phyloP scores from a whole-genome alignment of 1,140 invertebrate genomes.

The Lordiphosa clarofinis region DNA sequence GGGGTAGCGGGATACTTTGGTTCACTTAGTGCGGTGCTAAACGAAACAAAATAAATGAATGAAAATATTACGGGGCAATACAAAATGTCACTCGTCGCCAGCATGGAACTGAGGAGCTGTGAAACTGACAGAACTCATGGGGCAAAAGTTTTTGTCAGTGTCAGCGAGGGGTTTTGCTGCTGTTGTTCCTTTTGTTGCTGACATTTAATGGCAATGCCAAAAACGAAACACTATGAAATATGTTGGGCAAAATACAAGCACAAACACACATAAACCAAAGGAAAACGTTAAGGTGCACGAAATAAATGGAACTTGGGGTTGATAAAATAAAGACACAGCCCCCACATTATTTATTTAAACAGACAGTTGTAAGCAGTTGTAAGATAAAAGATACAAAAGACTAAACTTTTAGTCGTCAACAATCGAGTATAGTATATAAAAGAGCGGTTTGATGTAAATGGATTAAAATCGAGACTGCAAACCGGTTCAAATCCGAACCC shows the following conservation, averaged over 20 bases:
- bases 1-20: neutral
- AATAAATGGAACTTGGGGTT: neutral
- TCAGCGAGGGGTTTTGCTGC: constrained; percentile 15
- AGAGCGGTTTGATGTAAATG: too few relatives aligned
- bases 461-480: too few relatives aligned
- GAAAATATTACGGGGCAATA: constrained; percentile 47
- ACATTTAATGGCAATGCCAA: constrained; percentile 34
- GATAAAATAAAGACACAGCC: too few relatives aligned
- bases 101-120: constrained; percentile 32
- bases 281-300: constrained; percentile 22
- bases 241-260: constrained; percentile 53
- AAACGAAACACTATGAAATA: constrained; percentile 41
- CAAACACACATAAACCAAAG: constrained; percentile 18
- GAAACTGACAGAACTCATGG: constrained; percentile 57
- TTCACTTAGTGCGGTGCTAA: constrained; percentile 59
- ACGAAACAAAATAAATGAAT: constrained; percentile 73
- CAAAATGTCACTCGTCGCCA: constrained; percentile 59
- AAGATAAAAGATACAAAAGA: too few relatives aligned
- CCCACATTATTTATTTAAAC: too few relatives aligned
- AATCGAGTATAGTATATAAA: too few relatives aligned
- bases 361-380: too few relatives aligned
- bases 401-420: too few relatives aligned
- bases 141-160: constrained; percentile 36
- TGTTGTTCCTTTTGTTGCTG: constrained; percentile 40
- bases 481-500: too few relatives aligned